Evolutionary conservation across 2,888 invertebrate species (phyloP).

Genomic region (Hydrotaea diabolus): DNA sequence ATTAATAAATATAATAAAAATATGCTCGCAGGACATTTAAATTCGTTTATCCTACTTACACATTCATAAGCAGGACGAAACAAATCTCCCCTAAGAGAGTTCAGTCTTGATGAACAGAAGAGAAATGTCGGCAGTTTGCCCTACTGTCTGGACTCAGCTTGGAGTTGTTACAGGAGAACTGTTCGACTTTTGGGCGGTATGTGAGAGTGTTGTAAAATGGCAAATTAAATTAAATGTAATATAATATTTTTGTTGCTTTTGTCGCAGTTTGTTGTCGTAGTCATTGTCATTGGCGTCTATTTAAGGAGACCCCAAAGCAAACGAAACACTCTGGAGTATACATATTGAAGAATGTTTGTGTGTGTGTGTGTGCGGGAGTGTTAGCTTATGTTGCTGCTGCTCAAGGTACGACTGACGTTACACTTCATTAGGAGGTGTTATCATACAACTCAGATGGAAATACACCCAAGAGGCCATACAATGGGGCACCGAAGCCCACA

Average conservation of each 20-base stretch:
- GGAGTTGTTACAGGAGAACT: background rate
- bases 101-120: background rate
- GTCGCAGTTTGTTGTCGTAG: constrained; percentile 12
- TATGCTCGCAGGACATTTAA: constrained; percentile 34
- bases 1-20: constrained; percentile 29
- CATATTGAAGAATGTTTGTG: too few species aligned
- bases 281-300: constrained; percentile 15
- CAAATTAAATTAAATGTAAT: constrained; percentile 38
- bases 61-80: background rate
- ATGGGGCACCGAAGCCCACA: background rate
- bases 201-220: constrained; percentile 16
- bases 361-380: background rate
- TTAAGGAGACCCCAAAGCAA: constrained; percentile 22
- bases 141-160: background rate
- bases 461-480: constrained; percentile 46
- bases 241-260: constrained; percentile 16
- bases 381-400: background rate
- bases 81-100: constrained; percentile 21
- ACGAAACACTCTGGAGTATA: constrained; percentile 1
- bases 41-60: constrained; percentile 26
- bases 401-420: constrained; percentile 13
- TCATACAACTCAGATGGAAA: constrained; percentile 30
- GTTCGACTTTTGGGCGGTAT: too few species aligned
- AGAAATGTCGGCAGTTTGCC: constrained; percentile 1
- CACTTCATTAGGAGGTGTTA: constrained; percentile 59